Percentiles rank a stretch among this genome's conserved stretches.
Conservation (phyloP, 2,888 invertebrate genomes). For the Apocheima hispidaria region DNA sequence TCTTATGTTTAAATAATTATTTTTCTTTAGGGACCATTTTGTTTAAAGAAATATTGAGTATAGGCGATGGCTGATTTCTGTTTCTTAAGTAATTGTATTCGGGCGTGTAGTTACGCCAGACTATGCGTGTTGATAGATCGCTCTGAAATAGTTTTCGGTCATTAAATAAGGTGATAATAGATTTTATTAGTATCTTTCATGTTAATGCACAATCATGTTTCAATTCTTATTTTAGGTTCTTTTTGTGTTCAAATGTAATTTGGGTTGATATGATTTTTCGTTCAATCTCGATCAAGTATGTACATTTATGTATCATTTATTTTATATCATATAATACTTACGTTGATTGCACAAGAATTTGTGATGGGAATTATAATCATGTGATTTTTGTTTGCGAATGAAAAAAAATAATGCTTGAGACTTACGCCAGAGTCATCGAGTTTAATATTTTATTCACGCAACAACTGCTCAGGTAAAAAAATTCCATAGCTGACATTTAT, state of each 20-base stretch:
- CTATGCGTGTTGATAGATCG: constrained; percentile 53
- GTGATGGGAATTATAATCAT: constrained; percentile 54
- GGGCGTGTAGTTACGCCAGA: constrained; percentile 73
- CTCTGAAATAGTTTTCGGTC: constrained; percentile 50
- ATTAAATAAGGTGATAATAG: constrained; percentile 81
- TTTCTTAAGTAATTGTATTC: constrained; percentile 54
- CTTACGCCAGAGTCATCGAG: constrained; percentile 74
- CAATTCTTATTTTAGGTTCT: constrained; percentile 57
- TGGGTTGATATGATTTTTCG: constrained; percentile 63
- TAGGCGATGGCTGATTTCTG: constrained; percentile 60
- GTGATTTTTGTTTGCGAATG: constrained; percentile 49
- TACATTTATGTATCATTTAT: constrained; percentile 75
- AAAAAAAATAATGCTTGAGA: constrained; percentile 42
- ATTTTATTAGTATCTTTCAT: constrained; percentile 68
- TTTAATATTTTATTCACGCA: constrained; percentile 49
- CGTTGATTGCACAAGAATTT: constrained; percentile 74
- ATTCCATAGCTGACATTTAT: constrained; percentile 65
- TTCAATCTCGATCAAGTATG: constrained; percentile 53
- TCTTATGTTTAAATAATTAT: constrained; percentile 70
- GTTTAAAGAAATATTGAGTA: constrained; percentile 64
- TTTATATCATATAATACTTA: constrained; percentile 61
- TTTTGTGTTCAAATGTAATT: constrained; percentile 67
- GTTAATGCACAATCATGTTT: constrained; percentile 81
- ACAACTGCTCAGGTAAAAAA: constrained; percentile 60
- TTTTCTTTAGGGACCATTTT: constrained; percentile 84